Evolutionary conservation across 2,113 vertebrate genomes (phyloP).

Genomic region (Rynchops niger): DNA sequence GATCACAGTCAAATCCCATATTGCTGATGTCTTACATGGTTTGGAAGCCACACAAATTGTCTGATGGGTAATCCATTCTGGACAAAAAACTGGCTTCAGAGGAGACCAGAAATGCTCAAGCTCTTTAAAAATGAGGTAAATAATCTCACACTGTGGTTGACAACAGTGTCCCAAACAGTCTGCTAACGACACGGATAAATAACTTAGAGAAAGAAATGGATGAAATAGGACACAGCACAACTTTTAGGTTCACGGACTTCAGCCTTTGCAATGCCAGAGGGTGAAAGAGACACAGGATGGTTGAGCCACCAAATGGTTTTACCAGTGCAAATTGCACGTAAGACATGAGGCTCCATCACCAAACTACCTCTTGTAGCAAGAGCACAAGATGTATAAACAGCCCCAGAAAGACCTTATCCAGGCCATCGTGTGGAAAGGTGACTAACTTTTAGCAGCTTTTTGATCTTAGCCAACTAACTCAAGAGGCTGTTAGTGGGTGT

Average conservation of each 20-base stretch:
- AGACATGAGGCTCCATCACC: neutral
- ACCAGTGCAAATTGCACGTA: neutral
- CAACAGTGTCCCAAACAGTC: neutral
- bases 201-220: neutral
- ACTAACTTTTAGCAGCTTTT: neutral
- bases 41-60: neutral
- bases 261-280: neutral
- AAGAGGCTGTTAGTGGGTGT: neutral
- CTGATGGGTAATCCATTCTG: neutral
- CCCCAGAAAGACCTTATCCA: neutral
- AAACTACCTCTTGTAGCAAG: neutral
- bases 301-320: neutral
- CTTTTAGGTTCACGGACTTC: neutral
- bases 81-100: neutral
- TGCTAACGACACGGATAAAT: neutral
- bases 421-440: neutral
- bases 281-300: neutral
- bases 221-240: neutral
- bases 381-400: neutral
- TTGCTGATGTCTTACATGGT: neutral
- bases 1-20: neutral
- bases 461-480: neutral
- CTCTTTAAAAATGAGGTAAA: neutral
- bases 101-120: neutral
- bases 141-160: neutral